Conservation (phyloP, 2,113 vertebrate genomes). For the Sturnus vulgaris region DNA sequence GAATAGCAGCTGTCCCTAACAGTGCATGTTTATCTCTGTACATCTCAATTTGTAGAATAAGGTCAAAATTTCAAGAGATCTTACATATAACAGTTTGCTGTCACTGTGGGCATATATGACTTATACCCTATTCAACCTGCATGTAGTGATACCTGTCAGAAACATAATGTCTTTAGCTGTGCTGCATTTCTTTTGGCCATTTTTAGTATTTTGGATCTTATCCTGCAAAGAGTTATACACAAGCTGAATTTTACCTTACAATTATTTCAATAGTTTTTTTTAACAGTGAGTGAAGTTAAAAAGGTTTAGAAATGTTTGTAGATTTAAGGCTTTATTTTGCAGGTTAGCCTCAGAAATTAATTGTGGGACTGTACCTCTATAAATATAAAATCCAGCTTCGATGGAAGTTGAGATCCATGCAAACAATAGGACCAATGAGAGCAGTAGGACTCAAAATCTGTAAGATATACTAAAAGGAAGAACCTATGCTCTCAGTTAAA, state of each 20-base stretch:
- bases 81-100: not conserved
- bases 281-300: not conserved
- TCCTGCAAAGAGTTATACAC: not conserved
- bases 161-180: not conserved
- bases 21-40: not conserved
- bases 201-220: not conserved
- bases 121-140: not conserved
- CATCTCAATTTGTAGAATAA: not conserved
- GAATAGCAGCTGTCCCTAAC: not conserved
- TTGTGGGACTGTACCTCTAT: not conserved
- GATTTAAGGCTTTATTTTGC: not conserved
- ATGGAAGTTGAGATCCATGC: not conserved
- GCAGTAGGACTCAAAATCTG: not conserved
- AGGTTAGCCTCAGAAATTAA: not conserved
- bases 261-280: not conserved
- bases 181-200: not conserved
- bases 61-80: not conserved
- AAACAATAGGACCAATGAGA: not conserved
- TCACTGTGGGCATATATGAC: not conserved
- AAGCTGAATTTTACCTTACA: not conserved
- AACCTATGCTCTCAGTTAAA: not conserved
- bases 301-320: not conserved
- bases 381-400: not conserved
- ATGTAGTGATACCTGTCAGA: not conserved
- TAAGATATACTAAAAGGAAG: not conserved